Base-by-base conservation (phyloP, 2,113 vertebrate species). In the Myrmophylax atrothorax region DNA sequence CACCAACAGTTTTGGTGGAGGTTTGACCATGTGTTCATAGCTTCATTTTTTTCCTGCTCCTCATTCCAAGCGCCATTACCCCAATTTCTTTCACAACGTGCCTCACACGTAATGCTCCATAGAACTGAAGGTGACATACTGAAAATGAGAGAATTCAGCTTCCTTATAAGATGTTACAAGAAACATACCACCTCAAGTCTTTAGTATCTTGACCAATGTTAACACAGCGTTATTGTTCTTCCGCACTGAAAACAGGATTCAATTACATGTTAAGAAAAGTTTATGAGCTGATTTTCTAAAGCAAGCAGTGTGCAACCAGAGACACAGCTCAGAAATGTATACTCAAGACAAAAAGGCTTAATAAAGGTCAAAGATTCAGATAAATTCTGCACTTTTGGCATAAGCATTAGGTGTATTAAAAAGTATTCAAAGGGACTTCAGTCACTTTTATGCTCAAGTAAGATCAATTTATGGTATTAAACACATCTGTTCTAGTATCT, bases 401-500 rank as follows among this genome's bases (percentile, higher is more conserved):
- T 37, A 64, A 69, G 46, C 14, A 47, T 63, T 87, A 79, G 44
- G 22, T 62, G 1, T 37, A 50, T 72, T 42, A 63, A 63, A 84
- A 90, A 76, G 70, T 67, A 93, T 77, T 81, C 44, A 76, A 92
- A 94, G 24, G 31, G 14, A 59, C 37, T 75, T 74, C 19, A 50
- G 64, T 78, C 16, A 55, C 75, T 85, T 84, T 82, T 56, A 59
- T 62, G 60, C 64, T 86, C 77, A 81, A 79, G 82, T 12, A 29
- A 94, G n/a, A 63, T 50, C 47, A 89, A 84, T 94, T 93, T 76
- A 66, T 83, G 87, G 68, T 75, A 96, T 90, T 87, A 96, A 97
- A 93, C 62, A 93, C 74, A 89, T 91, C 78, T 78, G 73, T 86
- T 64, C 81, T 77, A 46, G 80, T 91, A 95, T 95, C 95, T 97